Base-by-base conservation (phyloP, 2,888 invertebrate species). In the Drosophila siamana region DNA sequence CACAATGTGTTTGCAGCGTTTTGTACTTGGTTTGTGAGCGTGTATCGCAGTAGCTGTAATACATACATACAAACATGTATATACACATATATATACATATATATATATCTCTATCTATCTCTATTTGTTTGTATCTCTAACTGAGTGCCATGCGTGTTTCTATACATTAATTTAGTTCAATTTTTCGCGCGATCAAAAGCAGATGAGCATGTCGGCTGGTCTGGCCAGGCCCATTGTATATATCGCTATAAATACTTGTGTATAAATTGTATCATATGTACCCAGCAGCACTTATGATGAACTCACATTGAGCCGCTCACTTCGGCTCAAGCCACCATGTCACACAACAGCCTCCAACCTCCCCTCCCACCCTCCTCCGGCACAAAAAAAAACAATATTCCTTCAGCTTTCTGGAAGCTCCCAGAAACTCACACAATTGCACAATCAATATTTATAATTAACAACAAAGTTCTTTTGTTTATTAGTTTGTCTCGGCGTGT, bases 381-480 rank as follows among this genome's bases (percentile, higher is more conserved):
- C 33, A n/a, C n/a, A n/a, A n/a, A n/a, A n/a, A n/a, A n/a, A n/a
- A n/a, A 9, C 22, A 5, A 0, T n/a, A 13, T 24, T 2, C 38
- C 36, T 0, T 38, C 15, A 9, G 30, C 24, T 4, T 19, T 24
- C 11, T 30, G 30, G 40, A n/a, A 26, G 40, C 30, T 28, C n/a
- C n/a, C 19, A 7, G n/a, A 16, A 5, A 41, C 40, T 0, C 50
- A 36, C 30, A 52, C 57, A 74, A 62, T 76, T 79, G 83, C 83
- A 84, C 87, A 87, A 87, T 84, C 87, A 87, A 87, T 83, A 87
- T 82, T 81, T 78, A 83, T 86, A 82, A 82, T 82, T 82, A 82
- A 82, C 70, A 70, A 33, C 33, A 33, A n/a, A 80, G 66, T 66
- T 82, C 86, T 85, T 83, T 85, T 87, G 80, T 87, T 87, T 69